Conservation (phyloP, 2,888 invertebrate species). For the Papilio demoleus region DNA sequence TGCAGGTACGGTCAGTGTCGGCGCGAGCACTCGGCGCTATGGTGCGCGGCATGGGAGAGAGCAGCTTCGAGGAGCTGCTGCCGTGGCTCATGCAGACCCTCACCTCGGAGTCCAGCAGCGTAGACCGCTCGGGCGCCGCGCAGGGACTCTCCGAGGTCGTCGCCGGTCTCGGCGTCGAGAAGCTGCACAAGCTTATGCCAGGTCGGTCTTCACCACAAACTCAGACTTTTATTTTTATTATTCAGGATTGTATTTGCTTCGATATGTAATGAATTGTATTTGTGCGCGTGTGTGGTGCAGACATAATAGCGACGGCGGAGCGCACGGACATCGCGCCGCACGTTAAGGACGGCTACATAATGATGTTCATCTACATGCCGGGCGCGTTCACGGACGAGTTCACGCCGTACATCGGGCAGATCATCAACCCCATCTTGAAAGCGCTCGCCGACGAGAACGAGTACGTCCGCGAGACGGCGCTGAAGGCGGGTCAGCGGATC, state of each 20-base stretch:
- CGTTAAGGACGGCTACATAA: slow-evolving; percentile 99
- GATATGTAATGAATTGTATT: too few relatives aligned
- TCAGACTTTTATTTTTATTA: too few relatives aligned
- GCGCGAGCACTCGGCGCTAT: slow-evolving; percentile 98
- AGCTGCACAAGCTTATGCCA: slow-evolving; percentile 98
- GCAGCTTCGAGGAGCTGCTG: slow-evolving; percentile 96
- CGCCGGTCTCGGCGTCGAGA: slow-evolving; percentile 96
- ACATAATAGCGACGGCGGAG: slow-evolving; percentile 97
- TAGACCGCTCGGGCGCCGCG: slow-evolving; percentile 97
- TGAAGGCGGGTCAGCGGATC: slow-evolving; percentile 98
- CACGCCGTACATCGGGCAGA: slow-evolving; percentile 97
- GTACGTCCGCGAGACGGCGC: slow-evolving; percentile 98
- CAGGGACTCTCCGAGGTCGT: slow-evolving; percentile 99
- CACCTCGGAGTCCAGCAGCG: slow-evolving; percentile 96
- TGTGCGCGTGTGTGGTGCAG: slow-evolving; percentile 62
- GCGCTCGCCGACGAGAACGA: slow-evolving; percentile 99
- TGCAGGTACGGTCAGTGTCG: slow-evolving; percentile 95
- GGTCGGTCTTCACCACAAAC: slow-evolving; percentile 63
- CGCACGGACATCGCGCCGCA: slow-evolving; percentile 96
- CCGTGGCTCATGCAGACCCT: slow-evolving; percentile 99
- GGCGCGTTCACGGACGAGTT: slow-evolving; percentile 98
- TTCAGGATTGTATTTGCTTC: too few relatives aligned
- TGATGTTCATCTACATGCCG: slow-evolving; percentile 99
- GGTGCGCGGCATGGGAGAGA: slow-evolving; percentile 98
- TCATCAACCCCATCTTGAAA: slow-evolving; percentile 98